phyloP scores from a whole-genome alignment of 2,113 vertebrate species.

The Ictalurus furcatus region DNA sequence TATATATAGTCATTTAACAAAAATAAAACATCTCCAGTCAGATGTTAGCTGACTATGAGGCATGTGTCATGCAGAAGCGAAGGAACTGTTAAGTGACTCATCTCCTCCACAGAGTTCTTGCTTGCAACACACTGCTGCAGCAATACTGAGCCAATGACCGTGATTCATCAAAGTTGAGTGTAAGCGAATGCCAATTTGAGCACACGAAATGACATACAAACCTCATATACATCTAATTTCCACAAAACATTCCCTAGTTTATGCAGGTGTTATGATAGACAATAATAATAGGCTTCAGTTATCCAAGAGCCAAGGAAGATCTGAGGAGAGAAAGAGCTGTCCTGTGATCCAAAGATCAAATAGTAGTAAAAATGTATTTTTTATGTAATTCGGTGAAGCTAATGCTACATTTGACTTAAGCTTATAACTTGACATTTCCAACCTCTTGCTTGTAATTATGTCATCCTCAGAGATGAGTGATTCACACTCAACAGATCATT shows the following conservation, averaged over 20 bases:
- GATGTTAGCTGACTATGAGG: conserved; percentile 1
- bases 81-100: conserved; percentile 10
- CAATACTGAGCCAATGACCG: too few relatives aligned
- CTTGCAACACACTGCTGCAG: background rate
- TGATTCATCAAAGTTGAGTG: background rate
- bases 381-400: background rate
- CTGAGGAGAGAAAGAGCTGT: background rate
- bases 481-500: conserved; percentile 13
- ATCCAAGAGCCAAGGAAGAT: background rate
- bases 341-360: background rate
- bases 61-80: conserved; percentile 31
- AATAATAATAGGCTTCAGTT: background rate
- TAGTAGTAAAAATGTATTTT: background rate
- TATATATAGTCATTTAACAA: background rate
- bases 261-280: background rate
- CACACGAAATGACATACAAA: background rate
- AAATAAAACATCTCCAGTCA: background rate
- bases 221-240: background rate
- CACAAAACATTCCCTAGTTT: background rate
- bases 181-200: background rate
- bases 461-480: background rate
- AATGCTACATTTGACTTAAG: background rate
- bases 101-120: background rate
- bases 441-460: background rate
- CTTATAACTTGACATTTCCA: background rate